A percentile compares a stretch with the other conserved stretches of the same genome.
These are phyloP conservation scores for Cyrtonyx montezumae DNA, from an alignment of 2,113 vertebrate genomes.

Conservation along the genomic window DNA sequence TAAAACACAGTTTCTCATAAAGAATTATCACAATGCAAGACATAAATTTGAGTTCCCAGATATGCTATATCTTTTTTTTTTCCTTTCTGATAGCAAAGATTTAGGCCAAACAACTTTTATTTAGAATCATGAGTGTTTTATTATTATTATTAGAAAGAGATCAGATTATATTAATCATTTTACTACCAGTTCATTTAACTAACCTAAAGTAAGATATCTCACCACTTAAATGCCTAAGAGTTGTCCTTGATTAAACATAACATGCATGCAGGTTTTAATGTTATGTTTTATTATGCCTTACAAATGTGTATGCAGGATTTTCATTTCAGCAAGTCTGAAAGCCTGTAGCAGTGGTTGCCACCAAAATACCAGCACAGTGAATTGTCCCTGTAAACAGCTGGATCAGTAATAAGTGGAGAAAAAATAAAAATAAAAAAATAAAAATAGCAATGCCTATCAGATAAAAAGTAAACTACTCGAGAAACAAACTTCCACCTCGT, in stretches of 20 bases:
- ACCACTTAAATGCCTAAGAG: conserved; percentile 74
- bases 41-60: conserved; percentile 70
- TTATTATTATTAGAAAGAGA: conserved; percentile 73
- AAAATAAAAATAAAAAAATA: background rate
- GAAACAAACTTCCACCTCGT: conserved; percentile 52
- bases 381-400: conserved; percentile 77
- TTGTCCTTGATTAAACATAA: conserved; percentile 74
- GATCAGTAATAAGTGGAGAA: conserved; percentile 63
- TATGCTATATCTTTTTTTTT: conserved; percentile 50
- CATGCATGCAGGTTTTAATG: conserved; percentile 72
- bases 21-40: conserved; percentile 75
- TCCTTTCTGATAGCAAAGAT: conserved; percentile 71
- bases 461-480: conserved; percentile 57
- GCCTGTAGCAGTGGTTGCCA: conserved; percentile 73
- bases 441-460: conserved; percentile 24
- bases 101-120: conserved; percentile 74
- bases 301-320: conserved; percentile 65
- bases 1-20: conserved; percentile 77
- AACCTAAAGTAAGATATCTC: conserved; percentile 74
- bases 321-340: conserved; percentile 72
- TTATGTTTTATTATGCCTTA: conserved; percentile 73
- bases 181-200: conserved; percentile 68
- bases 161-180: conserved; percentile 70
- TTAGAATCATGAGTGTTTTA: conserved; percentile 68
- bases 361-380: conserved; percentile 76